These are phyloP conservation scores for Micropterix aruncella DNA, from an alignment of 2,888 invertebrate species.

Conservation along the genomic window DNA sequence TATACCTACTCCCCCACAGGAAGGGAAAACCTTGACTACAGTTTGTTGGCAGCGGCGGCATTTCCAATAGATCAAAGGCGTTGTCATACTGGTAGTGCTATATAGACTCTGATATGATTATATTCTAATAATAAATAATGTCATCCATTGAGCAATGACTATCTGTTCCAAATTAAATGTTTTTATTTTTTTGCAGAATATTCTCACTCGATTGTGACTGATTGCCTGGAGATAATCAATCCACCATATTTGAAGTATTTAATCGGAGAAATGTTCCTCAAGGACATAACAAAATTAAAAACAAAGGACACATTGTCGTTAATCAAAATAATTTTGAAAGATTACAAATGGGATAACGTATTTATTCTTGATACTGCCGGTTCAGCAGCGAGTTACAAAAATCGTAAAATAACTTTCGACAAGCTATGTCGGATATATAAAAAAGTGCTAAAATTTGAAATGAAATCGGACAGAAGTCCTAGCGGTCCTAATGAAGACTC, in stretches of 20 bases:
- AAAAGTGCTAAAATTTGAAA: background rate
- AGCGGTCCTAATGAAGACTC: background rate
- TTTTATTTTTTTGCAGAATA: conserved; percentile 23
- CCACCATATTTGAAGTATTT: conserved; percentile 25
- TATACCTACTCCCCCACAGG: no score
- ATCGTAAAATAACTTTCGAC: background rate
- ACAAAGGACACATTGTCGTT: background rate
- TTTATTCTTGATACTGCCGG: background rate
- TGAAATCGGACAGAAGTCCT: background rate
- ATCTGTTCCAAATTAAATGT: no score
- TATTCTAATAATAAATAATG: conserved; percentile 1
- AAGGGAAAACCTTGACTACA: no score
- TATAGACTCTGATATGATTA: no score
- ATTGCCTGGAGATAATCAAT: conserved; percentile 23
- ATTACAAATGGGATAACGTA: background rate
- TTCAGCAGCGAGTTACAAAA: background rate
- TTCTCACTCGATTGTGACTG: conserved; percentile 21
- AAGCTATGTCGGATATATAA: background rate
- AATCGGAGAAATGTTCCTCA: conserved; percentile 15
- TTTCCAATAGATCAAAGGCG: no score
- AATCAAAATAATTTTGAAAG: background rate
- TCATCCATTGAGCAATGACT: background rate
- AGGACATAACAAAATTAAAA: background rate
- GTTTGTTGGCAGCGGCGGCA: no score
- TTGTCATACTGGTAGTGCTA: no score